A percentile compares a stretch with the other conserved stretches of the same genome.
Evolutionary conservation across 2,113 vertebrate species (phyloP).

Genomic region (Calonectris borealis): DNA sequence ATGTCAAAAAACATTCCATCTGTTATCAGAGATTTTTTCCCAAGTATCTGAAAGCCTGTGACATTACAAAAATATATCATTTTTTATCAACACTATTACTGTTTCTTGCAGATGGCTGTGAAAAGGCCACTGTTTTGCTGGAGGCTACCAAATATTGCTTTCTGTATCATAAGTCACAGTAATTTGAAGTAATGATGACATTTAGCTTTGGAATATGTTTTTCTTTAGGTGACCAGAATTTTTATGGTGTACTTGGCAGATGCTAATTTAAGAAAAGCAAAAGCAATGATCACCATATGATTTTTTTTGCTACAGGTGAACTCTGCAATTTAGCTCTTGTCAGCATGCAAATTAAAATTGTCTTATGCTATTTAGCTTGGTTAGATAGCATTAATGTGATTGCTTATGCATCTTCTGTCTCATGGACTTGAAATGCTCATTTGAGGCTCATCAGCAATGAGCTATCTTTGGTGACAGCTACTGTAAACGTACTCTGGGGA

Average conservation of each 20-base stretch:
- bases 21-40: background rate
- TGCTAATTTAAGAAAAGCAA: conserved; percentile 18
- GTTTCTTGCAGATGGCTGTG: background rate
- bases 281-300: background rate
- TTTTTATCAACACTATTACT: background rate
- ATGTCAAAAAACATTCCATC: conserved; percentile 33
- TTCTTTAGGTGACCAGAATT: background rate
- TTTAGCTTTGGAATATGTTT: background rate
- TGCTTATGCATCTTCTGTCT: conserved; percentile 42
- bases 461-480: conserved; percentile 55
- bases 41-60: background rate
- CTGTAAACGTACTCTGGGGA: conserved; percentile 7
- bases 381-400: conserved; percentile 38
- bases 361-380: conserved; percentile 20
- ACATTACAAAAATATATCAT: background rate
- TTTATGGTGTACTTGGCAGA: background rate
- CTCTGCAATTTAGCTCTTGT: conserved; percentile 35
- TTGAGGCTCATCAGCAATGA: conserved; percentile 33
- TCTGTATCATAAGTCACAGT: background rate
- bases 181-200: background rate
- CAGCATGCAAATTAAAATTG: conserved; percentile 35
- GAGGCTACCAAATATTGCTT: background rate
- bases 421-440: conserved; percentile 9
- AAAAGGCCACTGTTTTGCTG: conserved; percentile 8
- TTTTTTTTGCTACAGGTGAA: conserved; percentile 48